Evolutionary conservation across 2,888 invertebrate genomes (phyloP), one percentile per base, ranked within the genome.

Genomic region (Petrolisthes cinctipes): DNA sequence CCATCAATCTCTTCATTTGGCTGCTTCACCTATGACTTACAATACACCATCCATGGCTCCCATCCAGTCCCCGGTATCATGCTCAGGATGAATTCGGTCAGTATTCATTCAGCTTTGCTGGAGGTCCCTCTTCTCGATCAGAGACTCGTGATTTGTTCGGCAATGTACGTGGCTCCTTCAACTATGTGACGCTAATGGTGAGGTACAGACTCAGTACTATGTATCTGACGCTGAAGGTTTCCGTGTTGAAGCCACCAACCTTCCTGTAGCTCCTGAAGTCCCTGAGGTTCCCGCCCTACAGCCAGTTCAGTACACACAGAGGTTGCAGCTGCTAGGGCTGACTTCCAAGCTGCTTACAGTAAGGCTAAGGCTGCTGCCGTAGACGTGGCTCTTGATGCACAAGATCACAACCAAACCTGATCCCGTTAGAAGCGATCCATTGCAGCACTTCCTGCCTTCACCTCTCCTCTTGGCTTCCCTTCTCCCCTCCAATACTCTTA

Each of bases 221-320:
- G 73, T 86, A 11, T 78, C 89, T 66, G 89, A 89, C 57, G 83
- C 83, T 20, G 93, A 94, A 91, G 95, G 95, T 51, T 95, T 95
- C 92, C 94, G 94, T 78, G 94, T 95, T 71, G 95, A 95, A 4
- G 95, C 94, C 71, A 94, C 94, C 53, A 95, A 95, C 92, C 92
- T 94, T 73, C 95, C 95, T 83, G 92, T 92, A 20, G 92, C 91
- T 20, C 92, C 73, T 23, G 73, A 61, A 9, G 61, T 17, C 1
- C 61, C 61, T 9, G 11, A 51, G 4, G 73, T n/a, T 23, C n/a
- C 73, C 68, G 9, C 75, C 20, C 23, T 51, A 0, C 53, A 51
- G 5, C 92, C 92, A 37, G 91, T 91, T 37, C 75, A 91, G 86
- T 91, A 91, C 86, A 91, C 91, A 11, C 93, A 91, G 93, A 94